A percentile compares a stretch with the other conserved stretches of the same genome.
phyloP scores from a whole-genome alignment of 2,797 vertebrate genomes.

The Hapalemur alaotrensis region DNA sequence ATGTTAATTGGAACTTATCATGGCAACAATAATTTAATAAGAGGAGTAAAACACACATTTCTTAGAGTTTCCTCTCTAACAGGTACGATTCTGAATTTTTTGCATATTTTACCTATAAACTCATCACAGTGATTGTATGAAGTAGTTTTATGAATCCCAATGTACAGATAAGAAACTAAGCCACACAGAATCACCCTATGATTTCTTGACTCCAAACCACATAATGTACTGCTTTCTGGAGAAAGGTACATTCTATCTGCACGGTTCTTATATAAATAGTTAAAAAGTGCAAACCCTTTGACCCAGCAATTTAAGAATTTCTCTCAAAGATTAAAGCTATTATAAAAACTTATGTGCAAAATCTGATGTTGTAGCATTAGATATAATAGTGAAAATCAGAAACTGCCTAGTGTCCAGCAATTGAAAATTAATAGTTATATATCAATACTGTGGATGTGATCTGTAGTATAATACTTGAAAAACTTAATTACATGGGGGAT shows the following conservation, averaged over 20 bases:
- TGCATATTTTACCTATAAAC: not conserved
- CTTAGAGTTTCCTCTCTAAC: not conserved
- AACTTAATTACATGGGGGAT: not conserved
- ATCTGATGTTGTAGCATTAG: not conserved
- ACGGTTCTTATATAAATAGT: not conserved
- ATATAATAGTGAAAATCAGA: not conserved
- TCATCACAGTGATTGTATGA: not conserved
- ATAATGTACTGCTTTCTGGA: not conserved
- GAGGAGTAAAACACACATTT: not conserved
- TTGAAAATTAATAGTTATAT: not conserved
- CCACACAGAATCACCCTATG: not conserved
- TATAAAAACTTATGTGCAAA: not conserved
- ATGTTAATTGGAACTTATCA: conserved; percentile 16
- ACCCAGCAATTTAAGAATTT: not conserved
- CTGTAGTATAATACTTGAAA: not conserved
- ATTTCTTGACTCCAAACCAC: not conserved
- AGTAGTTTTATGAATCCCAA: not conserved
- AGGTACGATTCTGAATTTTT: not conserved
- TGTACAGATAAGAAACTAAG: not conserved
- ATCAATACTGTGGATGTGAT: not conserved
- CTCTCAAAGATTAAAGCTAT: not conserved
- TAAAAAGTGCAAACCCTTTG: not conserved
- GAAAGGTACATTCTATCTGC: not conserved
- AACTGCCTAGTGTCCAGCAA: not conserved
- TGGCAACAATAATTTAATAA: not conserved